phyloP scores from a whole-genome alignment of 2,113 vertebrate species.

The Ictalurus furcatus region DNA sequence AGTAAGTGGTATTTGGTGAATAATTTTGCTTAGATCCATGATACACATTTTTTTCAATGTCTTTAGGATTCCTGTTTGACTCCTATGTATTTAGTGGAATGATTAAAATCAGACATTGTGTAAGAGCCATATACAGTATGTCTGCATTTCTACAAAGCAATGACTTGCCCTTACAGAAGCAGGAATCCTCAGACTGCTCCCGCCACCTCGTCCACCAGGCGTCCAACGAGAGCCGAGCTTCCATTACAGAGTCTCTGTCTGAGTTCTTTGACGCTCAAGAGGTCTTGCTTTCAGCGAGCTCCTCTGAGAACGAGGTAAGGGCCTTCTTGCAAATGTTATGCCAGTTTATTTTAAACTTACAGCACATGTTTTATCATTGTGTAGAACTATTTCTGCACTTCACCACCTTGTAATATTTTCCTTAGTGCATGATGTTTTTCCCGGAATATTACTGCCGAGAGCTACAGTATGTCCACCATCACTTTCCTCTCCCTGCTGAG shows the following conservation, averaged over 20 bases:
- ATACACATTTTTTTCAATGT: background rate
- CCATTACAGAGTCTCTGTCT: constrained; percentile 89
- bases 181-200: constrained; percentile 78
- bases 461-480: background rate
- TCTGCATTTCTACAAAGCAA: constrained; percentile 18
- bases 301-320: constrained; percentile 95
- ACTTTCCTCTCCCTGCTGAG: background rate
- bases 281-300: constrained; percentile 91
- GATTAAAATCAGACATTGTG: background rate
- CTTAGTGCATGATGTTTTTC: background rate
- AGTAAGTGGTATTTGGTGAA: background rate
- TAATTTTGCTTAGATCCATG: background rate
- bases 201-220: constrained; percentile 86
- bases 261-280: constrained; percentile 99
- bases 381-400: background rate
- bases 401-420: background rate
- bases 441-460: background rate
- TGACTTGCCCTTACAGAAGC: constrained; percentile 71
- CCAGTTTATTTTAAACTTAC: background rate
- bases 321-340: background rate
- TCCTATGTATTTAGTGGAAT: background rate
- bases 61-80: background rate
- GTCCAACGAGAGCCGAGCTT: constrained; percentile 91
- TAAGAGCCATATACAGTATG: background rate
- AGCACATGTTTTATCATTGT: background rate